Conservation (phyloP, 2,888 invertebrate genomes). For the Heliconius cydno region DNA sequence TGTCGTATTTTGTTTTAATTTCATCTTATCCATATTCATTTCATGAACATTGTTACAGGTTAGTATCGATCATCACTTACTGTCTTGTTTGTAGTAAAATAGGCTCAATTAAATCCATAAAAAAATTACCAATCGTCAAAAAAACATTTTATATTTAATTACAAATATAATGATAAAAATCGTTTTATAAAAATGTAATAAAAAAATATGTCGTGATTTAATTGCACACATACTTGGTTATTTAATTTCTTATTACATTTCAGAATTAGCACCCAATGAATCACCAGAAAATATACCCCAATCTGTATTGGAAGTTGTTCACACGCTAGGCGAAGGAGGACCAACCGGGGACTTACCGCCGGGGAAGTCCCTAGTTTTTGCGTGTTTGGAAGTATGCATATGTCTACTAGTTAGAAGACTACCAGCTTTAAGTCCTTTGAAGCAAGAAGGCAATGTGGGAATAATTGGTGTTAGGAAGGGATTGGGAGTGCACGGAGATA, state of each 20-base stretch:
- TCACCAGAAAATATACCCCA: slow-evolving; percentile 66
- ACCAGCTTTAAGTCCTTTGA: slow-evolving; percentile 91
- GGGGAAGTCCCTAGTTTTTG: slow-evolving; percentile 95
- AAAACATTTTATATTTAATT: too few relatives aligned
- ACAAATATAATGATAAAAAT: too few relatives aligned
- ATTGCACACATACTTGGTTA: not conserved
- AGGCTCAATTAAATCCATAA: too few relatives aligned
- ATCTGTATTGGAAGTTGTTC: slow-evolving; percentile 78
- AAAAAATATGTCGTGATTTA: too few relatives aligned
- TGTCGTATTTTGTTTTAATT: too few relatives aligned
- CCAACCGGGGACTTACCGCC: slow-evolving; percentile 91
- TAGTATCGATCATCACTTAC: too few relatives aligned
- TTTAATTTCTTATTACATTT: slow-evolving; percentile 31
- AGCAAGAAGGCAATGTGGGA: slow-evolving; percentile 73
- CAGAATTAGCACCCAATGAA: slow-evolving; percentile 80
- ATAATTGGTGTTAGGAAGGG: slow-evolving; percentile 77
- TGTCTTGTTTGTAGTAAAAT: too few relatives aligned
- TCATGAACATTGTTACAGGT: too few relatives aligned
- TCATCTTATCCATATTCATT: too few relatives aligned
- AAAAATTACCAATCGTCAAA: too few relatives aligned
- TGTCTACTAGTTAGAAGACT: slow-evolving; percentile 95
- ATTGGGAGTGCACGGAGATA: slow-evolving; percentile 85
- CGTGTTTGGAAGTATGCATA: slow-evolving; percentile 95
- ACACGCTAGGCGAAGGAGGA: slow-evolving; percentile 92
- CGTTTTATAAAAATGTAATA: too few relatives aligned